Evolutionary conservation across 1,140 invertebrate species (phyloP), one percentile per base, ranked within the genome.

Genomic region (Globodera ellingtonae): DNA sequence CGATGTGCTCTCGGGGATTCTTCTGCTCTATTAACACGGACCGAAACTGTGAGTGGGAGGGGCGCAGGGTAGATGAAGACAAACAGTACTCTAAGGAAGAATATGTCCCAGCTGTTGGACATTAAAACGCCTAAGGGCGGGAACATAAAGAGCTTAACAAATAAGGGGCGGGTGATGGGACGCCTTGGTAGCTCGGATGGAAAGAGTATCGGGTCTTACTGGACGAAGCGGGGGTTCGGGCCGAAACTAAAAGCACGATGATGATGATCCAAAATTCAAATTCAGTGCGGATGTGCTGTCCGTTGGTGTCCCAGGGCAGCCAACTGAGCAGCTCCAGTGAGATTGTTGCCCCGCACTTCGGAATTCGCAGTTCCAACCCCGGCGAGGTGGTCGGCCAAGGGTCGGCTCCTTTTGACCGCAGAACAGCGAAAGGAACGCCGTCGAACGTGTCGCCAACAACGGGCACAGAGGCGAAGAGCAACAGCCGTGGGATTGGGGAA

Each of bases 11-110:
- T 10, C 50, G 56, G 18, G 87, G 88, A 50, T 87, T 81, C 79
- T 89, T 89, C 78, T 89, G 87, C 72, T 87, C 88, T 13, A 89
- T 89, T 74, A 85, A 89, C 66, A 67, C 46, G 13, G 85, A 86
- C 6, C 62, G 80, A 46, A 80, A 86, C 67, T 65, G 66, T 80
- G 24, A 65, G 18, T 59, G 56, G 56, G 10, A 18, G 56, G 56
- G 15, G 56, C 8, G 59, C 21, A 10, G 69, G 44, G 69, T 35
- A 35, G 35, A 35, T 35, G 35, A 35, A 35, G 35, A 35, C 35
- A 35, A 35, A 0, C 35, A 0, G 35, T 0, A 35, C 35, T 35
- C 1, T 35, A 35, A 35, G 35, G 3, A 35, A 35, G 35, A 35
- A 35, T 35, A 3, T 35, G 35, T 35, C 35, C 35, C 1, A 35